phyloP scores from a whole-genome alignment of 2,113 vertebrate species.

The Bubalus kerabau region DNA sequence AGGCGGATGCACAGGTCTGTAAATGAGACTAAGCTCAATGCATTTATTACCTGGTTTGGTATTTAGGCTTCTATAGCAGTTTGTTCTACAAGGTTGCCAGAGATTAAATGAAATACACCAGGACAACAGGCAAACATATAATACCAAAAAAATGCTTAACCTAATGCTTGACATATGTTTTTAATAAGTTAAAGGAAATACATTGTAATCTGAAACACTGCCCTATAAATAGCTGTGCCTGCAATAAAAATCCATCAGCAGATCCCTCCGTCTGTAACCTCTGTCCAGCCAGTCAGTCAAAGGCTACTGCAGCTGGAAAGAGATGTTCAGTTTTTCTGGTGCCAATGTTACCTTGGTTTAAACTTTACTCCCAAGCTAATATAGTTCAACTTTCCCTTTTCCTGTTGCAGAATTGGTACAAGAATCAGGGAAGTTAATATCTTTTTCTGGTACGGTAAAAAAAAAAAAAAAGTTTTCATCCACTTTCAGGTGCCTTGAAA shows the following conservation, averaged over 20 bases:
- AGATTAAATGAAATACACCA: not conserved
- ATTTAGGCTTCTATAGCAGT: not conserved
- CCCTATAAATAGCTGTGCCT: not conserved
- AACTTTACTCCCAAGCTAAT: not conserved
- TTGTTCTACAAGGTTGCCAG: not conserved
- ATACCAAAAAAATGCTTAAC: not conserved
- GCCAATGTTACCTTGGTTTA: not conserved
- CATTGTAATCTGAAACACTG: not conserved
- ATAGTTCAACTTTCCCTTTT: not conserved
- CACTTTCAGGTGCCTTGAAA: not conserved
- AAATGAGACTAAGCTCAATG: not conserved
- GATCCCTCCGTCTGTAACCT: not conserved
- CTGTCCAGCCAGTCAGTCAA: not conserved
- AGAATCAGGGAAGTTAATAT: not conserved
- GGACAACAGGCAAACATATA: not conserved
- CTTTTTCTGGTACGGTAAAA: not conserved
- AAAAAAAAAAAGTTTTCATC: not conserved
- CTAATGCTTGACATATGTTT: not conserved
- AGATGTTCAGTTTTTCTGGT: not conserved
- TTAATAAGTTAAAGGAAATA: not conserved
- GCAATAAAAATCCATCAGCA: not conserved
- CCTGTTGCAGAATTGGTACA: not conserved
- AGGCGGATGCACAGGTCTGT: slow-evolving; percentile 95
- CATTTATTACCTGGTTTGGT: not conserved
- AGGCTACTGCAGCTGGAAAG: not conserved